These are phyloP conservation scores for Pycnomerus fuliginosus DNA, from an alignment of 2,888 invertebrate genomes.

Conservation along the genomic window DNA sequence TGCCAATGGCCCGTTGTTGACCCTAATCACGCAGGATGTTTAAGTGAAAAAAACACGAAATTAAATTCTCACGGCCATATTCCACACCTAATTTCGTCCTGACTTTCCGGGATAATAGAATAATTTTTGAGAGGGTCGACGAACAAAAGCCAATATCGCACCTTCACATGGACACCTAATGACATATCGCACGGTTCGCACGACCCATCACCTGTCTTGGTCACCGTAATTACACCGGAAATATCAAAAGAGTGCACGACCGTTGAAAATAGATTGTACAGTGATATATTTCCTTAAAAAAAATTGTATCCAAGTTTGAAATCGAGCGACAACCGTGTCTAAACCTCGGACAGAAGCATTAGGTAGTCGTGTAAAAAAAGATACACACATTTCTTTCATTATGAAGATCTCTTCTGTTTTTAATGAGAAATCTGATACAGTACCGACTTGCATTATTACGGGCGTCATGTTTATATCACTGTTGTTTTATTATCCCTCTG, in stretches of 20 bases:
- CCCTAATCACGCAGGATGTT: too few relatives aligned
- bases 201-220: conserved; percentile 21
- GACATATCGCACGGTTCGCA: conserved; percentile 8
- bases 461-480: conserved; percentile 3
- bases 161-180: too few relatives aligned
- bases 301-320: conserved; percentile 9
- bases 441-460: conserved; percentile 5
- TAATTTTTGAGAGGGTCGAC: too few relatives aligned
- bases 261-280: conserved; percentile 18
- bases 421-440: conserved; percentile 17
- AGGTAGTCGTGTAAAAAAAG: conserved; percentile 15
- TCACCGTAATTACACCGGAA: conserved; percentile 16
- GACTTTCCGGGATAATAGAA: too few relatives aligned
- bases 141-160: conserved; percentile 12
- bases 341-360: conserved; percentile 21
- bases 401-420: too few relatives aligned
- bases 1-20: too few relatives aligned
- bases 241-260: conserved; percentile 21
- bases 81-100: too few relatives aligned
- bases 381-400: too few relatives aligned
- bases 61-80: too few relatives aligned
- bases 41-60: too few relatives aligned
- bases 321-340: conserved; percentile 19
- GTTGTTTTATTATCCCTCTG: background rate
- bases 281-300: conserved; percentile 12